Evolutionary conservation across 2,888 invertebrate species (phyloP).

Genomic region (Hyppa rectilinea): DNA sequence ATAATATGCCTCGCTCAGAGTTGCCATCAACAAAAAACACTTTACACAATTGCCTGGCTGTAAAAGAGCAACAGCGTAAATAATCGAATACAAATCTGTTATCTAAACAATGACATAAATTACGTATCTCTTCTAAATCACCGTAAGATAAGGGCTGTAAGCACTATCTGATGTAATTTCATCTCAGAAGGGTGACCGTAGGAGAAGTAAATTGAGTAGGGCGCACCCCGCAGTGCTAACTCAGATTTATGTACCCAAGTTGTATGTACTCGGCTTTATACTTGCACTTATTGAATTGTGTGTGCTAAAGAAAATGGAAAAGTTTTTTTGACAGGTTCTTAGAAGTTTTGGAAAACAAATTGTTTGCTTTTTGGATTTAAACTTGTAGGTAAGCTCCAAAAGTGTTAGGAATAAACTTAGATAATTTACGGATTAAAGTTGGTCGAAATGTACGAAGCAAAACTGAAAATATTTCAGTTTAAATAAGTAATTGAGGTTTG

Average conservation of each 20-base stretch:
- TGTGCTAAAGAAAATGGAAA: constrained; percentile 42
- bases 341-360: constrained; percentile 27
- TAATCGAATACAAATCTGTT: constrained; percentile 54
- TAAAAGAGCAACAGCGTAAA: constrained; percentile 56
- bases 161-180: constrained; percentile 82
- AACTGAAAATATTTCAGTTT: neutral
- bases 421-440: constrained; percentile 1
- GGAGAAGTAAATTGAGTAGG: constrained; percentile 81
- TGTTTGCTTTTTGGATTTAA: constrained; percentile 30
- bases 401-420: constrained; percentile 9
- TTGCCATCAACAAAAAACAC: constrained; percentile 41
- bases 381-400: neutral
- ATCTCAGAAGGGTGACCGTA: constrained; percentile 82
- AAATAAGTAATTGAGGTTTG: neutral
- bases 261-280: constrained; percentile 55
- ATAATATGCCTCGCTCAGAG: neutral
- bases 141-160: constrained; percentile 74
- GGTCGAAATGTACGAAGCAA: too few relatives aligned
- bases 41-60: constrained; percentile 28
- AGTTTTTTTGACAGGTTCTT: constrained; percentile 45
- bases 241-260: constrained; percentile 74
- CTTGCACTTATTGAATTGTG: constrained; percentile 63
- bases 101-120: constrained; percentile 64
- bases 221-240: constrained; percentile 73
- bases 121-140: constrained; percentile 71